Percentiles rank a stretch among this genome's conserved stretches.
Evolutionary conservation across 2,797 vertebrate species (phyloP).

Genomic region (Pipistrellus kuhlii): DNA sequence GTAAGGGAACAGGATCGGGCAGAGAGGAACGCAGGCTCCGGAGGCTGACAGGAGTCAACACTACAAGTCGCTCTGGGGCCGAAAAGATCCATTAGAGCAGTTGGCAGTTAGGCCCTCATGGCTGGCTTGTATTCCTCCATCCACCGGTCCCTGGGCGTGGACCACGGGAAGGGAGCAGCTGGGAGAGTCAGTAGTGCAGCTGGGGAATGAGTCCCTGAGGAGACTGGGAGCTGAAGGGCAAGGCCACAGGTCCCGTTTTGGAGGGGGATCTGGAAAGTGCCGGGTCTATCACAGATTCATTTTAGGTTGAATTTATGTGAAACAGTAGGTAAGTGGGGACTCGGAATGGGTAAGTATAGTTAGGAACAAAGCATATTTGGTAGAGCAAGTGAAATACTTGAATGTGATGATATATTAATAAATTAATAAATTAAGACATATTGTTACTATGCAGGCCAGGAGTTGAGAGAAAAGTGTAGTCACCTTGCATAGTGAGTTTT

Average conservation of each 20-base stretch:
- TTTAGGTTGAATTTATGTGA: neutral
- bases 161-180: neutral
- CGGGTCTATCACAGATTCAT: neutral
- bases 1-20: neutral
- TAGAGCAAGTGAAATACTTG: neutral
- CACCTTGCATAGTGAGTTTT: neutral
- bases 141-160: neutral
- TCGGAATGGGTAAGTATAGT: neutral
- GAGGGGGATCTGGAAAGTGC: neutral
- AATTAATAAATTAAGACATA: neutral
- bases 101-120: neutral
- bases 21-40: neutral
- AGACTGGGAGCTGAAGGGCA: neutral
- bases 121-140: neutral
- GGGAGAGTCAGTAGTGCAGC: neutral
- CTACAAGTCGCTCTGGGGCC: neutral
- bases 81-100: neutral
- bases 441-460: constrained; percentile 18
- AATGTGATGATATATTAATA: neutral
- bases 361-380: neutral
- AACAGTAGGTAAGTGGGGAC: too few relatives aligned
- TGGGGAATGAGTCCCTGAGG: neutral
- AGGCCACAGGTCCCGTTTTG: neutral
- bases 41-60: neutral
- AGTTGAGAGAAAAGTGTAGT: neutral